These are phyloP conservation scores for Amniataba percoides DNA, from an alignment of 2,797 vertebrate genomes.

Conservation along the genomic window DNA sequence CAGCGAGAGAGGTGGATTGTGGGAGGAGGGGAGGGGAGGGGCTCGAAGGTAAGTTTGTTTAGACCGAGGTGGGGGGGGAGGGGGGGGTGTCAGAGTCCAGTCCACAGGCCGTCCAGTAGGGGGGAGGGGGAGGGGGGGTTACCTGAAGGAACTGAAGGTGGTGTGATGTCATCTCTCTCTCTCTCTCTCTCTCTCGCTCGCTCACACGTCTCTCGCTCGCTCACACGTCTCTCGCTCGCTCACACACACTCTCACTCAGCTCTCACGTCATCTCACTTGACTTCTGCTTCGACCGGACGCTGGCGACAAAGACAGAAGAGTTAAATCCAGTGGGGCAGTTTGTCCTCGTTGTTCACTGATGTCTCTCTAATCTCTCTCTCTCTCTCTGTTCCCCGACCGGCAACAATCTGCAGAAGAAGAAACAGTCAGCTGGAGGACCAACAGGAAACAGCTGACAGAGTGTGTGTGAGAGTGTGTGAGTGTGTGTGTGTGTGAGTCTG, in stretches of 20 bases:
- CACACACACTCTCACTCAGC: conserved; percentile 93
- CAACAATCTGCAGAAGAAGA: conserved; percentile 82
- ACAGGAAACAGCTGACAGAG: neutral
- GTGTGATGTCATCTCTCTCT: conserved; percentile 91
- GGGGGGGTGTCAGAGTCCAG: conserved; percentile 80
- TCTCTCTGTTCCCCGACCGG: conserved; percentile 70
- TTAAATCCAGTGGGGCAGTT: conserved; percentile 60
- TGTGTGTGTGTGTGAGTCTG: neutral
- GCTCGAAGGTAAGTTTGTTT: conserved; percentile 30
- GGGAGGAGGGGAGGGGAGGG: conserved; percentile 42
- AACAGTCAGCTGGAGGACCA: neutral
- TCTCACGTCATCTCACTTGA: conserved; percentile 71
- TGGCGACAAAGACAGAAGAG: conserved; percentile 86
- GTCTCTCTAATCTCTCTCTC: conserved; percentile 44
- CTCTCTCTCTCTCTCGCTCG: conserved; percentile 88
- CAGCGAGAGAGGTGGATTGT: conserved; percentile 73
- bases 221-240: conserved; percentile 63
- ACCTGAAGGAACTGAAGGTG: conserved; percentile 88
- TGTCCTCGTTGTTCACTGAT: conserved; percentile 69
- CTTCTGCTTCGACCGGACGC: conserved; percentile 86
- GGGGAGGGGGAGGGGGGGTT: conserved; percentile 11
- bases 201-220: conserved; percentile 90
- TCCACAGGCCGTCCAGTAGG: conserved; percentile 75
- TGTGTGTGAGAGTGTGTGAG: neutral
- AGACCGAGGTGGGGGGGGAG: neutral